Evolutionary conservation across 2,797 vertebrate species (phyloP).

Genomic region (Rousettus madagascariensis): DNA sequence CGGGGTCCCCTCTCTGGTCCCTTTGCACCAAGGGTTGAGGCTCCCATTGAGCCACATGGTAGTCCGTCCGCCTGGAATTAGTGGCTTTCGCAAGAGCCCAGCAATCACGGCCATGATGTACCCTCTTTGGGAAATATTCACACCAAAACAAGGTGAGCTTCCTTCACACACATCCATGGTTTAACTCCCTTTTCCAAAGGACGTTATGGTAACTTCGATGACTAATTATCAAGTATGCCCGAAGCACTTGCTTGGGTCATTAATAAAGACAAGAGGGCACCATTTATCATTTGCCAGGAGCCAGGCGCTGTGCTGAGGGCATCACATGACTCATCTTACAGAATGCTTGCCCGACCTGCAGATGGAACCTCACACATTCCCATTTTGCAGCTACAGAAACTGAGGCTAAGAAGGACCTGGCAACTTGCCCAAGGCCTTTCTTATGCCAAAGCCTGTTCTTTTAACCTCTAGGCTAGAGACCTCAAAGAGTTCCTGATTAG

Average conservation of each 20-base stretch:
- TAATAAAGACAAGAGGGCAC: neutral
- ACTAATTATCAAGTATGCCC: neutral
- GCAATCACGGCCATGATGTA: fast-evolving
- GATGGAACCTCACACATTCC: neutral
- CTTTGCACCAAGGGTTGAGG: neutral
- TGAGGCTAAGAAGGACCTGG: neutral
- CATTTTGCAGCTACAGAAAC: neutral
- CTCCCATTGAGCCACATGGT: neutral
- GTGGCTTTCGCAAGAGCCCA: neutral
- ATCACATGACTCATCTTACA: fast-evolving
- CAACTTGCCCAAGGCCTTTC: neutral
- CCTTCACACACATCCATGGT: fast-evolving
- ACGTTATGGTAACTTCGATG: neutral
- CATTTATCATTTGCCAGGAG: neutral
- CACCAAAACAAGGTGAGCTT: neutral
- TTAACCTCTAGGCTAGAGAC: neutral
- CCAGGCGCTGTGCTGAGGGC: neutral
- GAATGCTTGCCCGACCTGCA: neutral
- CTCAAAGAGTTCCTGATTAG: neutral
- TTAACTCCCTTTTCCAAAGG: neutral
- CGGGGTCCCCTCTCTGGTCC: neutral
- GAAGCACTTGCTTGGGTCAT: neutral
- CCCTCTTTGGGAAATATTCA: neutral
- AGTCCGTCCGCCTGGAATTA: neutral
- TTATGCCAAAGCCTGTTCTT: neutral